Conservation (phyloP, 2,113 vertebrate genomes). For the rabbit (Oryctolagus cuniculus) region mOryCun1.1 NC_091443.1:21392001-21392500, state of each 20-base stretch:
- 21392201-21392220: background rate
- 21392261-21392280: too few species aligned
- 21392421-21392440: too few species aligned
- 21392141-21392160: background rate
- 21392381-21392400: too few species aligned
- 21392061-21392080: background rate
- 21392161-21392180: background rate
- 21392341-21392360: too few species aligned
- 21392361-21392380: too few species aligned
- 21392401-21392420: too few species aligned
- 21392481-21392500: too few species aligned
- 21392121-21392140: background rate
- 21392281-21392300: too few species aligned
- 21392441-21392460: too few species aligned
- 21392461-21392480: too few species aligned
- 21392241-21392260: background rate
- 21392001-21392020: background rate
- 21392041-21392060: background rate
- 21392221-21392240: background rate
- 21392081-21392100: constrained; percentile 37
- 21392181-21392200: background rate
- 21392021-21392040: constrained; percentile 9
- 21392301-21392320: too few species aligned
- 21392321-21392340: too few species aligned
- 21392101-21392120: background rate